Conservation (phyloP, 2,113 vertebrate species). For the Probosciger aterrimus region DNA sequence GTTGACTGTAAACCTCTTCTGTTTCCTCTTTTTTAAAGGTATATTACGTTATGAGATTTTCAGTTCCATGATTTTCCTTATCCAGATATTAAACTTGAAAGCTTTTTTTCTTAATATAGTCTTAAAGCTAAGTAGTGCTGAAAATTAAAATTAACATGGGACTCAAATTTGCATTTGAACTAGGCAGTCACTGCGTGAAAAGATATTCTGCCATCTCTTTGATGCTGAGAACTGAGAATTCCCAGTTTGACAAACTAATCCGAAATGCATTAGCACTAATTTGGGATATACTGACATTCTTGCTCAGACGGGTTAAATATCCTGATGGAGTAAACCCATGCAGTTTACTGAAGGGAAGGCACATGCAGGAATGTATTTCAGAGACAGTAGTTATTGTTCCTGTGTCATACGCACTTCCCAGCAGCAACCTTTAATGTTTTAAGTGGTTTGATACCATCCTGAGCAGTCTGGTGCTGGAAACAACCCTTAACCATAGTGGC, state of each 20-base stretch:
- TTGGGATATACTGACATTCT: neutral
- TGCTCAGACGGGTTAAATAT: neutral
- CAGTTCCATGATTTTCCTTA: neutral
- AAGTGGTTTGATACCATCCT: neutral
- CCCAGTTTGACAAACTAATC: conserved; percentile 14
- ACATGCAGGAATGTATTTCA: neutral
- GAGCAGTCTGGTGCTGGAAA: neutral
- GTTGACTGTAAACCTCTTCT: neutral
- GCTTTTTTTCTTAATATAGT: conserved; percentile 7
- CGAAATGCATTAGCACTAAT: conserved; percentile 47
- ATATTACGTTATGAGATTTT: neutral
- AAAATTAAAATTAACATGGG: conserved; percentile 41
- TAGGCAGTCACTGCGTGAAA: conserved; percentile 2
- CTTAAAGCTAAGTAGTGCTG: conserved; percentile 44
- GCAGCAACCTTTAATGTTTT: neutral
- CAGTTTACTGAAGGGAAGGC: neutral
- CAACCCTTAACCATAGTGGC: neutral
- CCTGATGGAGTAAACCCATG: neutral
- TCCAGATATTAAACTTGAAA: conserved; percentile 31
- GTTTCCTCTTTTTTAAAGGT: neutral
- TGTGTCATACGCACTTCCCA: neutral
- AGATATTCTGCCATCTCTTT: conserved; percentile 21
- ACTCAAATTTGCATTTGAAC: conserved; percentile 49
- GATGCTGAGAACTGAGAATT: conserved; percentile 33
- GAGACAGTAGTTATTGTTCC: neutral